A percentile compares a stretch with the other conserved stretches of the same genome.
Conservation (phyloP, 2,888 invertebrate genomes). For the Ctena decussata region DNA sequence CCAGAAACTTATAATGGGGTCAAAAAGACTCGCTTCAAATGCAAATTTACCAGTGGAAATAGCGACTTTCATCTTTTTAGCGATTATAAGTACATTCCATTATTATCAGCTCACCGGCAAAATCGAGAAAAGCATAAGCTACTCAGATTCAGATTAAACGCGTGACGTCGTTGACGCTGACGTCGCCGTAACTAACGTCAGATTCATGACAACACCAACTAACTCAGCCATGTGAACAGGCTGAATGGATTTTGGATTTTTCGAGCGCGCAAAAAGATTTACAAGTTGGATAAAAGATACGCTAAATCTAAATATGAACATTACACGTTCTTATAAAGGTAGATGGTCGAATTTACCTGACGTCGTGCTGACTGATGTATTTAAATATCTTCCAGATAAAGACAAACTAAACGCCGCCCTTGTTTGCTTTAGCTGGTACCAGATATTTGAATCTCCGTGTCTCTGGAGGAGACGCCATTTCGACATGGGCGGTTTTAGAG, state of each 20-base stretch:
- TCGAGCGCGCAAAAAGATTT: conserved; percentile 7
- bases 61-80: too few relatives aligned
- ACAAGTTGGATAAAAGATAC: background rate
- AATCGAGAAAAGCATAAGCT: too few relatives aligned
- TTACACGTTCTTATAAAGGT: background rate
- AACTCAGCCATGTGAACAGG: background rate
- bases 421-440: conserved; percentile 70
- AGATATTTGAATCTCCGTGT: conserved; percentile 69
- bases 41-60: too few relatives aligned
- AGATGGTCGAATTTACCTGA: conserved; percentile 72
- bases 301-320: background rate
- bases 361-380: conserved; percentile 70
- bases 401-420: conserved; percentile 67
- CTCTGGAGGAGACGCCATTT: conserved; percentile 73
- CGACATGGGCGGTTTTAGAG: conserved; percentile 74
- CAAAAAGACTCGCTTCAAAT: too few relatives aligned
- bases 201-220: background rate
- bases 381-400: conserved; percentile 66
- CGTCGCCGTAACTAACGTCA: conserved; percentile 1
- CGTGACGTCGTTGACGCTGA: background rate
- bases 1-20: too few relatives aligned
- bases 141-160: too few relatives aligned
- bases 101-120: too few relatives aligned
- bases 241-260: conserved; percentile 4
- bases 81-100: too few relatives aligned